Evolutionary conservation across 2,797 vertebrate genomes (phyloP).

Genomic region (Parauchenoglanis ngamensis): DNA sequence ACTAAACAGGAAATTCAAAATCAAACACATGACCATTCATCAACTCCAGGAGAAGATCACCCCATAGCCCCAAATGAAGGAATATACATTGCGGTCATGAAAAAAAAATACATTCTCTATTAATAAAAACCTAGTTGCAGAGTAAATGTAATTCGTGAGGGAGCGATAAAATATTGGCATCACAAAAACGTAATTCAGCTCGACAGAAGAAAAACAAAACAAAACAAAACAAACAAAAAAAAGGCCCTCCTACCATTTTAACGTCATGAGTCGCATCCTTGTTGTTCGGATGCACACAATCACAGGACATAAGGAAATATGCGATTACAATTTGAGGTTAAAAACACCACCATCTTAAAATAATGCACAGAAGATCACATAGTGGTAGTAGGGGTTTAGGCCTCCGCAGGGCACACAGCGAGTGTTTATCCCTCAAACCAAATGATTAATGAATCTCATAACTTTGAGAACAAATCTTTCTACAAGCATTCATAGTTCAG

Average conservation of each 20-base stretch:
- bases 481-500: background rate
- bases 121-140: constrained; percentile 35
- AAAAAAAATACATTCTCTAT: constrained; percentile 36
- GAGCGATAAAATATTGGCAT: constrained; percentile 32
- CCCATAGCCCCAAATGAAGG: constrained; percentile 31
- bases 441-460: background rate
- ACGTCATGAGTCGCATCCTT: constrained; percentile 24
- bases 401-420: background rate
- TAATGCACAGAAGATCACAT: constrained; percentile 25
- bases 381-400: constrained; percentile 3
- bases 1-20: constrained; percentile 18
- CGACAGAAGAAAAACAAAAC: background rate
- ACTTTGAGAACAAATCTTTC: background rate
- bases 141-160: constrained; percentile 45
- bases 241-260: background rate
- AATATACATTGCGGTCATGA: constrained; percentile 25
- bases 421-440: constrained; percentile 1
- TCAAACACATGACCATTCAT: constrained; percentile 4
- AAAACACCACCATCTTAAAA: constrained; percentile 32
- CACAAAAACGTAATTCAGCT: constrained; percentile 16
- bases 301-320: constrained; percentile 23
- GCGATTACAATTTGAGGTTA: constrained; percentile 37
- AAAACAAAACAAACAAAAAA: background rate
- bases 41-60: constrained; percentile 26
- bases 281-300: constrained; percentile 9